Conservation (phyloP, 2,113 vertebrate genomes). For the Emydura subglobosa region DNA sequence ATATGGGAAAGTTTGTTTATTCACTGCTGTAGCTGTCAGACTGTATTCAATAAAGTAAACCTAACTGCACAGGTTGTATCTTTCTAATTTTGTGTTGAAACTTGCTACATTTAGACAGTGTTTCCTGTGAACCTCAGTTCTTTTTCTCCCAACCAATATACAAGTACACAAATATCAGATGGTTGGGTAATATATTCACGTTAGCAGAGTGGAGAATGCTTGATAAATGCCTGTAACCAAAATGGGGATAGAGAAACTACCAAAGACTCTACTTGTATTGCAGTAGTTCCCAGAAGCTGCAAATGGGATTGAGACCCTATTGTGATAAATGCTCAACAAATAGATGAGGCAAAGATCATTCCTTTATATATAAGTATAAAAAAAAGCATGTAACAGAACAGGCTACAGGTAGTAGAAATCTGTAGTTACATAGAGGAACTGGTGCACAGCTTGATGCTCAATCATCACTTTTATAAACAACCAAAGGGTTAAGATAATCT, state of each 20-base stretch:
- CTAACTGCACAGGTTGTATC: slow-evolving; percentile 59
- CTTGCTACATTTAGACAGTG: background rate
- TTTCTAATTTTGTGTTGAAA: slow-evolving; percentile 55
- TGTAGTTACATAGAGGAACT: background rate
- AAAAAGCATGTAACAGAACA: background rate
- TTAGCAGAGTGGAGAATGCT: slow-evolving; percentile 19
- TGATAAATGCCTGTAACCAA: slow-evolving; percentile 12
- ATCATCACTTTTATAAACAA: background rate
- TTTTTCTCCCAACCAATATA: background rate
- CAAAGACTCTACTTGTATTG: background rate
- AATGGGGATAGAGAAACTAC: background rate
- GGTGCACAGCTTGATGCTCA: background rate
- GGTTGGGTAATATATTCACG: slow-evolving; percentile 5
- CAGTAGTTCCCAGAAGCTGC: background rate
- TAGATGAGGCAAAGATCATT: no score
- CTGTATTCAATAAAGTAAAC: slow-evolving; percentile 80
- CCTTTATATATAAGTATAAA: background rate
- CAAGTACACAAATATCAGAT: background rate
- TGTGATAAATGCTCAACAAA: no score
- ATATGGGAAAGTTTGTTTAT: slow-evolving; percentile 67
- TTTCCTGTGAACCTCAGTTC: background rate
- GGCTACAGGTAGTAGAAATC: background rate
- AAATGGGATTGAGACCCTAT: background rate
- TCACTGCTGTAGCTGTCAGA: slow-evolving; percentile 76
- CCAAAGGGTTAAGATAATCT: background rate